Conservation (phyloP, 2,797 vertebrate species). For the Eulemur albifrons region DNA sequence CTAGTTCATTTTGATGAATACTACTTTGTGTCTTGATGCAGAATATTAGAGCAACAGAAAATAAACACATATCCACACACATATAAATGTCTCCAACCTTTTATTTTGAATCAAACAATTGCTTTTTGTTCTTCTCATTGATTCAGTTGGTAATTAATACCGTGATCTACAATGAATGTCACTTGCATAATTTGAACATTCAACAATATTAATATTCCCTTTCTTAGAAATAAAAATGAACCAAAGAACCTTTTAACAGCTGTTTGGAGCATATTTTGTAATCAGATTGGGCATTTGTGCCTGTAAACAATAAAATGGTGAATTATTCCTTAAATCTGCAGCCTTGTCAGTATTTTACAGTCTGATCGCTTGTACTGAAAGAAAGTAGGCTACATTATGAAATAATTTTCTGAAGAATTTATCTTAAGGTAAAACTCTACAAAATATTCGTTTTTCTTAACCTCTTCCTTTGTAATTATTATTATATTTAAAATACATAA, state of each 20-base stretch:
- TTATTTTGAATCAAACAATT: constrained; percentile 59
- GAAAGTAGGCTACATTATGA: background rate
- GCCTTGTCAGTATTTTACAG: constrained; percentile 12
- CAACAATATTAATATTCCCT: constrained; percentile 59
- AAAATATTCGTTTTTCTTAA: background rate
- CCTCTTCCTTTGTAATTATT: background rate
- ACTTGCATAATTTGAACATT: constrained; percentile 63
- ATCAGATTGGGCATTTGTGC: constrained; percentile 52
- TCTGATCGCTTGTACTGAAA: constrained; percentile 37
- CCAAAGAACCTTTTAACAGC: constrained; percentile 58
- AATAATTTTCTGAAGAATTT: background rate
- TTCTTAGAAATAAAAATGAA: constrained; percentile 68
- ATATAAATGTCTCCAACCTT: constrained; percentile 53
- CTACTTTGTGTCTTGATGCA: constrained; percentile 9
- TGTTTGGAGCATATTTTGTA: constrained; percentile 63
- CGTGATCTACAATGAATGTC: constrained; percentile 14
- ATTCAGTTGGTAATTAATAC: constrained; percentile 61
- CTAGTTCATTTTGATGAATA: constrained; percentile 55
- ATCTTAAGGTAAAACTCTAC: background rate
- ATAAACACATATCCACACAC: constrained; percentile 57
- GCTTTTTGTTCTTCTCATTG: constrained; percentile 52
- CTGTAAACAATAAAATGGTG: constrained; percentile 61
- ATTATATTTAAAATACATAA: constrained; percentile 14
- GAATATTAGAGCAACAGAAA: constrained; percentile 56
- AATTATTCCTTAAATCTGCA: constrained; percentile 41